Evolutionary conservation across 2,797 vertebrate genomes (phyloP).

Genomic region (Gadopsis marmoratus): DNA sequence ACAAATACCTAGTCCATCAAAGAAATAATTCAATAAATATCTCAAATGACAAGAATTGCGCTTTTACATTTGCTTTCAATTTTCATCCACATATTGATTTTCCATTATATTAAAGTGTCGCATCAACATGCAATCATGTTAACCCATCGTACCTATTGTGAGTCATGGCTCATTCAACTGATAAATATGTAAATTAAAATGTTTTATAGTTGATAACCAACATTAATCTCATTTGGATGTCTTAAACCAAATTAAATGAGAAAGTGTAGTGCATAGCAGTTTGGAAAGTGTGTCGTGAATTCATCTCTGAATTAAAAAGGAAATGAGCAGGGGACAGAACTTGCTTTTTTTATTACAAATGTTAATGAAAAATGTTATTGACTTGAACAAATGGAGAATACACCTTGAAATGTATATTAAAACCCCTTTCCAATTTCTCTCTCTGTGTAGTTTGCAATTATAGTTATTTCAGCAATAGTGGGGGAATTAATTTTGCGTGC

Average conservation of each 20-base stretch:
- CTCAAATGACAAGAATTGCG: conserved; percentile 40
- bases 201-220: conserved; percentile 83
- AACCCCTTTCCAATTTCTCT: conserved; percentile 88
- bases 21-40: conserved; percentile 59
- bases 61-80: conserved; percentile 42
- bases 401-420: conserved; percentile 93
- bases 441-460: conserved; percentile 88
- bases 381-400: conserved; percentile 89
- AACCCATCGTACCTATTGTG: conserved; percentile 86
- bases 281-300: conserved; percentile 80
- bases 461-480: conserved; percentile 88
- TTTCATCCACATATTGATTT: conserved; percentile 65
- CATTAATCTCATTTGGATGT: conserved; percentile 87
- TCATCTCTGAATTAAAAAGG: conserved; percentile 87
- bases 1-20: conserved; percentile 40
- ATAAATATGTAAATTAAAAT: conserved; percentile 90
- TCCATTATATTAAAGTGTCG: conserved; percentile 76
- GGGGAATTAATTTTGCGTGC: conserved; percentile 89
- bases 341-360: conserved; percentile 83
- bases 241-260: conserved; percentile 86
- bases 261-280: conserved; percentile 82
- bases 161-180: conserved; percentile 84
- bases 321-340: conserved; percentile 83
- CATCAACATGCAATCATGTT: conserved; percentile 84
- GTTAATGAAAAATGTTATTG: conserved; percentile 91